Evolutionary conservation across 2,888 invertebrate genomes (phyloP).

Genomic region (Sarcophaga subvicina): DNA sequence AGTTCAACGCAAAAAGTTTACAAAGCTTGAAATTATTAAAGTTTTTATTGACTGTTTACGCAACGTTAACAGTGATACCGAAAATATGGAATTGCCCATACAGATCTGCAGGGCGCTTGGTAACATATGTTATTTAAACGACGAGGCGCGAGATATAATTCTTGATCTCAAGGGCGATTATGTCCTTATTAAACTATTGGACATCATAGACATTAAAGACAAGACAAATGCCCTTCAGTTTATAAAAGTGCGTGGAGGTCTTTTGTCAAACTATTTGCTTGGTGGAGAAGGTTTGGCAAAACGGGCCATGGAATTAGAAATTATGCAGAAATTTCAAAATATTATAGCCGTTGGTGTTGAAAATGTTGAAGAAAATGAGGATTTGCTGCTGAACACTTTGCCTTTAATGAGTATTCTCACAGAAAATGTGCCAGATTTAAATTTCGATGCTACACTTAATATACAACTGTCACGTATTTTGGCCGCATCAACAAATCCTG

Average conservation of each 20-base stretch:
- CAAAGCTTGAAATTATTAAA: slow-evolving; percentile 84
- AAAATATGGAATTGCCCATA: slow-evolving; percentile 84
- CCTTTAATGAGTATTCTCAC: slow-evolving; percentile 85
- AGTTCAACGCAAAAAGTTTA: slow-evolving; percentile 87
- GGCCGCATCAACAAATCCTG: slow-evolving; percentile 85
- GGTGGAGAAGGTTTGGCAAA: slow-evolving; percentile 87
- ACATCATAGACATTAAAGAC: slow-evolving; percentile 76
- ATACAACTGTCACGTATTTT: slow-evolving; percentile 85
- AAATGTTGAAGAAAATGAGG: slow-evolving; percentile 84
- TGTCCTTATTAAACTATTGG: slow-evolving; percentile 82
- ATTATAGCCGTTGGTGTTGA: slow-evolving; percentile 82
- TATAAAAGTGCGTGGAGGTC: slow-evolving; percentile 87
- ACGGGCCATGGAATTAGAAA: slow-evolving; percentile 83
- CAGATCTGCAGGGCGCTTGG: slow-evolving; percentile 92
- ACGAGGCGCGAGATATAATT: slow-evolving; percentile 85
- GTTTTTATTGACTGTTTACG: slow-evolving; percentile 84
- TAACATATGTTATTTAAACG: slow-evolving; percentile 94
- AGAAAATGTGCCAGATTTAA: slow-evolving; percentile 85
- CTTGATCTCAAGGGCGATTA: slow-evolving; percentile 83
- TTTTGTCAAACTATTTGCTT: slow-evolving; percentile 90
- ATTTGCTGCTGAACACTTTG: slow-evolving; percentile 83
- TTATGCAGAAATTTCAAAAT: slow-evolving; percentile 83
- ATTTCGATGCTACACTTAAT: slow-evolving; percentile 84
- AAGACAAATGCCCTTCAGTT: slow-evolving; percentile 82
- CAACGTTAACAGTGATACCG: slow-evolving; percentile 73